Conservation (phyloP, 64 coral and sea anemone species). For the Pachyseris speciosa region DNA sequence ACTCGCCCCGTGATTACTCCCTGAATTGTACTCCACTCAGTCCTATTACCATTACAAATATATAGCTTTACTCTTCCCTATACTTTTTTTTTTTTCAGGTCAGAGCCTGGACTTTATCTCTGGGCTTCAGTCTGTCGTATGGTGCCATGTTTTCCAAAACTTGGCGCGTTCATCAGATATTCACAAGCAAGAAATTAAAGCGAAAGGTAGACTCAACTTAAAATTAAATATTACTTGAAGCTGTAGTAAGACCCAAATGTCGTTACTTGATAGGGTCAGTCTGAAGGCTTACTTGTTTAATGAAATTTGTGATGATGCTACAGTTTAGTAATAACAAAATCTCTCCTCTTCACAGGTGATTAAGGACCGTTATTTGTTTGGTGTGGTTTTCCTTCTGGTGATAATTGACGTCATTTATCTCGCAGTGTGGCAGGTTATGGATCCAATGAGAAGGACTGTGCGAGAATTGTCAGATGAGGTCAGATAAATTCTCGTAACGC, state of each 20-base stretch:
- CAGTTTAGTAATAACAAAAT: not conserved
- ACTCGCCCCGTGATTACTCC: no score
- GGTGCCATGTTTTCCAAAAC: slow-evolving; percentile 96
- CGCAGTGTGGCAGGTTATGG: slow-evolving; percentile 71
- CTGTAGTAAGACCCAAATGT: no score
- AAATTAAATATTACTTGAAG: no score
- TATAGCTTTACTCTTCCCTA: no score
- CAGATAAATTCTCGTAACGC: not conserved
- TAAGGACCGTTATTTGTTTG: slow-evolving; percentile 89
- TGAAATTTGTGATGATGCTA: not conserved
- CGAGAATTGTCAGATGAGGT: not conserved
- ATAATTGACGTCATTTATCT: slow-evolving; percentile 76
- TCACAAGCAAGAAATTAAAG: slow-evolving; percentile 83
- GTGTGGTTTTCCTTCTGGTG: slow-evolving; percentile 62
- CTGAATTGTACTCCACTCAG: no score
- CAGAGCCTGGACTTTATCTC: slow-evolving; percentile 75
- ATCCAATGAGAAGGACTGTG: slow-evolving; percentile 60
- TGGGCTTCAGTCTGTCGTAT: slow-evolving; percentile 90
- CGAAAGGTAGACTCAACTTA: slow-evolving; percentile 68
- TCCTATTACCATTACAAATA: no score
- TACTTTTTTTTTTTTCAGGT: slow-evolving; percentile 61
- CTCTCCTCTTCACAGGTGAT: slow-evolving; percentile 52
- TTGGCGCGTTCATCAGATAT: slow-evolving; percentile 93
- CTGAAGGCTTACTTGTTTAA: no score
- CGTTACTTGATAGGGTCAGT: no score